Evolutionary conservation across 2,113 vertebrate species (phyloP).

Genomic region (Eptesicus fuscus): DNA sequence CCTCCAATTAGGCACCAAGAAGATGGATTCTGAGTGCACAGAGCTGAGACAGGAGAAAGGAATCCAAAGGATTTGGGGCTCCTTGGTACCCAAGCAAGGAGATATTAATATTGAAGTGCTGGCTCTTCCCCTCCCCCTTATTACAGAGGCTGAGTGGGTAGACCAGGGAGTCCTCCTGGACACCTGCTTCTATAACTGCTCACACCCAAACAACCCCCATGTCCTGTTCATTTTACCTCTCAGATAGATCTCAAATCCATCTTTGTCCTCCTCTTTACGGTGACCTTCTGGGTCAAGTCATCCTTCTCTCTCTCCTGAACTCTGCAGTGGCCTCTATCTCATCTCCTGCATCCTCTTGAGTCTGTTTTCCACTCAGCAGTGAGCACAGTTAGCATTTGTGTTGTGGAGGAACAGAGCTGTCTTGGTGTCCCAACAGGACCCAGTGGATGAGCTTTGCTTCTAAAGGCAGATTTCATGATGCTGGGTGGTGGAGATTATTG

Average conservation of each 20-base stretch:
- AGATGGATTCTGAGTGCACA: constrained; percentile 81
- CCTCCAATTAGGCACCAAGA: constrained; percentile 74
- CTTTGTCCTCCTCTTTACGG: neutral
- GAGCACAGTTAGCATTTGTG: neutral
- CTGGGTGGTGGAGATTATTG: neutral
- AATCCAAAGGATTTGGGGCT: constrained; percentile 85
- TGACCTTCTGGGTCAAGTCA: neutral
- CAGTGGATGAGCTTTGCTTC: neutral
- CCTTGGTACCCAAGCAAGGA: constrained; percentile 86
- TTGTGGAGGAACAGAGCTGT: too few species aligned
- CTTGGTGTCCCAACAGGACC: neutral
- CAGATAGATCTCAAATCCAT: neutral
- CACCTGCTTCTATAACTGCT: constrained; percentile 79
- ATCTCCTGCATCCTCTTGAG: neutral
- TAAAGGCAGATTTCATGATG: neutral
- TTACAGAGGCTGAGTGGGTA: constrained; percentile 71
- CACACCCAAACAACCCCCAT: neutral
- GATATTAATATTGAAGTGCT: constrained; percentile 78
- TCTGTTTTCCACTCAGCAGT: neutral
- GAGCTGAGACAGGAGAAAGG: constrained; percentile 87
- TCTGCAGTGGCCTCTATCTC: neutral
- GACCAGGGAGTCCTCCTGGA: constrained; percentile 87
- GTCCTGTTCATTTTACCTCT: neutral
- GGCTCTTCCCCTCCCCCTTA: constrained; percentile 75
- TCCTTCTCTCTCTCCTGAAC: neutral